Conservation (phyloP, 2,113 vertebrate species). For the Carollia perspicillata region DNA sequence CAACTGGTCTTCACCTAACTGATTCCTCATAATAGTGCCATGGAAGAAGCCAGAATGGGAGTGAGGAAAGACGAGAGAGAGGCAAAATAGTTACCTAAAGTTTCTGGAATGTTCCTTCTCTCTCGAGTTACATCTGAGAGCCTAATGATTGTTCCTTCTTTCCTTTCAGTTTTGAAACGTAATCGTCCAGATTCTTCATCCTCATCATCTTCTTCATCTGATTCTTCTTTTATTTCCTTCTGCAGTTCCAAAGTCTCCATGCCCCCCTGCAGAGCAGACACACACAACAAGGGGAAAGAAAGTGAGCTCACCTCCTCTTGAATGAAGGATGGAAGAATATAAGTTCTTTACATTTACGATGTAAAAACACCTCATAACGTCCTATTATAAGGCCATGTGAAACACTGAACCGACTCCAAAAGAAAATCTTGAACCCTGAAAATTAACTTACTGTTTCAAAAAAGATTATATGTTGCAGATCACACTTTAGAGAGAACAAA, state of each 20-base stretch:
- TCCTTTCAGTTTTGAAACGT: constrained; percentile 96
- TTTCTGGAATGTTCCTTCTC: constrained; percentile 97
- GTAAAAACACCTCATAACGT: background rate
- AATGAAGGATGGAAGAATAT: background rate
- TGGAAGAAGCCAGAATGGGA: background rate
- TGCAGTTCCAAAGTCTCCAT: constrained; percentile 84
- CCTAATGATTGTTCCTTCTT: constrained; percentile 92
- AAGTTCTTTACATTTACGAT: background rate
- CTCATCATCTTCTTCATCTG: constrained; percentile 95
- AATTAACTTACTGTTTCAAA: background rate
- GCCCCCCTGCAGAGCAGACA: constrained; percentile 80
- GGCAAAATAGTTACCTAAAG: constrained; percentile 87
- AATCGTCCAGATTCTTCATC: constrained; percentile 92
- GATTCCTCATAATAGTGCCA: no score
- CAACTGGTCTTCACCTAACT: background rate
- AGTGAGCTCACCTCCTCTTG: background rate
- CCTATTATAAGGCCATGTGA: background rate
- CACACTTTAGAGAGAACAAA: background rate
- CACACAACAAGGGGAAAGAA: background rate
- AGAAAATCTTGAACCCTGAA: background rate
- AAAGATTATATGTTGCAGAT: background rate
- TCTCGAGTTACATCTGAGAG: constrained; percentile 91
- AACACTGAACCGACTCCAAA: background rate
- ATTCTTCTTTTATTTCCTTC: constrained; percentile 85
- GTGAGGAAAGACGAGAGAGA: background rate